Evolutionary conservation across 2,797 vertebrate genomes (phyloP), one percentile per base, ranked within the genome.

Genomic region (Fundulus diaphanus): DNA sequence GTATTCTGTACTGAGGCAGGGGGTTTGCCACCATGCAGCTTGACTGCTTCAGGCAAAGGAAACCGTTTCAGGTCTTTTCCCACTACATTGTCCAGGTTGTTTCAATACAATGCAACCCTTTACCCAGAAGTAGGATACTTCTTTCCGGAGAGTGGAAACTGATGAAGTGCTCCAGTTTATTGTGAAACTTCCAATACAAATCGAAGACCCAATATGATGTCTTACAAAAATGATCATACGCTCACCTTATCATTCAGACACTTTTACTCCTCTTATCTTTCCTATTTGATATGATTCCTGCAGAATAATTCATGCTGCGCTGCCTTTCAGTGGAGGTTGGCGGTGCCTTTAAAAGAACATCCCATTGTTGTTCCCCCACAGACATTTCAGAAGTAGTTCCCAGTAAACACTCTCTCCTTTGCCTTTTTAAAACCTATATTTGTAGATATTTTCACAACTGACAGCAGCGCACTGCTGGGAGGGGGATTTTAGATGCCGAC

Each of bases 381-480:
- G 61, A 65, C 61, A 3, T 65, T 42, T 65, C 61, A 65, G 35
- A 29, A 27, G 35, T 29, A 40, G 61, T 61, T 51, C 59, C 67
- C 61, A 29, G 18, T 65, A 40, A 65, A 65, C 12, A 42, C 22
- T 54, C 51, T n/a, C 51, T 54, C 27, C 33, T n/a, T 56, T n/a
- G 49, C 73, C 42, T 68, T 71, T 68, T 68, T 54, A 37, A 75
- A 69, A 49, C 35, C 51, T 54, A 20, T 42, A 42, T 27, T 33
- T 18, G 29, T 49, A 1, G 48, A 20, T 44, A 11, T 42, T 66
- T 46, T 51, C 3, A 22, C 68, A 65, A 24, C 44, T 20, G 42
- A 46, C 57, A 72, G 44, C 44, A 31, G 7, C 44, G 29, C 2
- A 51, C 11, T 40, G 0, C 31, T 57, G 20, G 13, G 61, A 42